phyloP scores from a whole-genome alignment of 2,888 invertebrate species.

The Leucophenga montana region DNA sequence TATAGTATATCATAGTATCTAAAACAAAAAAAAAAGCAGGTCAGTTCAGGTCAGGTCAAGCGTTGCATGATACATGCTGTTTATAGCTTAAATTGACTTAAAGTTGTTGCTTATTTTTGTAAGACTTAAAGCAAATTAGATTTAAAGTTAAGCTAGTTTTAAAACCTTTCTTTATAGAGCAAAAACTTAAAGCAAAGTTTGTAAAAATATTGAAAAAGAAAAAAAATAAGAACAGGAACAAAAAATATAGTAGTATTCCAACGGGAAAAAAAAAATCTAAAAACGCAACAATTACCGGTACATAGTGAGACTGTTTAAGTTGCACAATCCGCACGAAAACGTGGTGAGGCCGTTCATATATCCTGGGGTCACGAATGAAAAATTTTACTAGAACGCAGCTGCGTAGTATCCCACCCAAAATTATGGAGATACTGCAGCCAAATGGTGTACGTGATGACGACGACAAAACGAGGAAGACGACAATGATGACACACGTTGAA shows the following conservation, averaged over 20 bases:
- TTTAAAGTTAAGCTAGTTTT: constrained; percentile 27
- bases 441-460: no score
- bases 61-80: no score
- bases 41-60: no score
- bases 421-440: neutral
- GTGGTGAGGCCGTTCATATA: constrained; percentile 58
- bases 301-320: constrained; percentile 63
- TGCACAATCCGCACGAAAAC: constrained; percentile 64
- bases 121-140: constrained; percentile 2
- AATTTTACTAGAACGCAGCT: no score
- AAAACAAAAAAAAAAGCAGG: neutral
- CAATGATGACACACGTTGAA: no score
- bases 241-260: no score
- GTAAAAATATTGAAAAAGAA: neutral
- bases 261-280: neutral
- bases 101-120: neutral
- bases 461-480: no score
- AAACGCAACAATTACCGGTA: constrained; percentile 57
- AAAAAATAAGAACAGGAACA: neutral
- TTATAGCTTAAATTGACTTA: neutral
- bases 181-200: no score
- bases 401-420: neutral
- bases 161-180: no score
- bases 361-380: constrained; percentile 46
- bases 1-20: no score